Evolutionary conservation across 2,888 invertebrate genomes (phyloP), one percentile per base, ranked within the genome.

Genomic region (Protodeltote pygarga): DNA sequence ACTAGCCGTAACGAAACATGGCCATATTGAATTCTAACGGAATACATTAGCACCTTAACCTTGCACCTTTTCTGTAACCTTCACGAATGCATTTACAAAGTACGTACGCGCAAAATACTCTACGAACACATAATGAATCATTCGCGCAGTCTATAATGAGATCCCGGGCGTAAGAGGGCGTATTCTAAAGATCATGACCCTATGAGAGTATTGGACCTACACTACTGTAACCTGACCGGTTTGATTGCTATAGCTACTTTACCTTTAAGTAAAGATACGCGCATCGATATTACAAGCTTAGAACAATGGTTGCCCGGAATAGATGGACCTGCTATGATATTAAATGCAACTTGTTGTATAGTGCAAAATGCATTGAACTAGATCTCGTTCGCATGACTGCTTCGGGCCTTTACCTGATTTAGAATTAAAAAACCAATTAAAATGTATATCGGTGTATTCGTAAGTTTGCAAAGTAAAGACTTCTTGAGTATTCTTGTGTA

Each of bases 141-240:
- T 44, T 64, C 27, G 47, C 40, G 21, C 33, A 46, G 46, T 28
- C 46, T 50, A 42, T 66, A 63, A 65, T 65, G 58, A 65, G 67
- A 59, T 44, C 40, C 41, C 48, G 53, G 53, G 67, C 49, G 63
- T 50, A 46, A 58, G 40, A 45, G 50, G 59, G 64, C 54, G 64
- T 53, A 49, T 34, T 32, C 31, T 10, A 39, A 35, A 63, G 58
- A 65, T 49, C 50, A 51, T 51, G 63, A 63, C 59, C 67, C 44
- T 44, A 3, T 23, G 44, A 42, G 47, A 45, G 45, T 52, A 46
- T 38, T 5, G 38, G 48, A 41, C 38, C 45, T 52, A 57, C 46
- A 44, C 50, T 62, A 53, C 59, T 51, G 58, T 40, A 39, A 33
- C 20, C 20, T 45, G 63, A 66, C 67, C 54, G 67, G 65, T 65